phyloP scores from a whole-genome alignment of 1,140 invertebrate species.

The Drosophila jambulina region DNA sequence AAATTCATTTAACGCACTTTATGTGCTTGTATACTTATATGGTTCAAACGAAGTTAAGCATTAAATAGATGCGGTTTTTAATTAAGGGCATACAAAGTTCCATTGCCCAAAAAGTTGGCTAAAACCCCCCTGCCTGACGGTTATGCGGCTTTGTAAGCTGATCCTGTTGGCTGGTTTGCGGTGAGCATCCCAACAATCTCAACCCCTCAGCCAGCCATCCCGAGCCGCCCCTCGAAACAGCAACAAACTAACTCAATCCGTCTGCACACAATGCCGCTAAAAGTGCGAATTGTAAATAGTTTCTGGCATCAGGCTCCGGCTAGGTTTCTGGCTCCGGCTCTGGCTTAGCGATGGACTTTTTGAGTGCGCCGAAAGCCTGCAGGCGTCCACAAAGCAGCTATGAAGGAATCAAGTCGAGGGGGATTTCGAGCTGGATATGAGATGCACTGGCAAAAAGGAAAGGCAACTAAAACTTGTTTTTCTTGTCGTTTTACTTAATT shows the following conservation, averaged over 20 bases:
- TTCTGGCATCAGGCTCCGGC: slow-evolving; percentile 43
- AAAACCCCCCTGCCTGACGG: background rate
- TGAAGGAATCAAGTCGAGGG: slow-evolving; percentile 10
- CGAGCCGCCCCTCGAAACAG: slow-evolving; percentile 10
- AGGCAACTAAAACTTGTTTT: no score
- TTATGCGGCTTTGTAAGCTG: slow-evolving; percentile 48
- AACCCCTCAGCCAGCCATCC: slow-evolving; percentile 7
- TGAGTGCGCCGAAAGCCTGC: slow-evolving; percentile 13
- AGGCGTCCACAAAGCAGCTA: slow-evolving; percentile 25
- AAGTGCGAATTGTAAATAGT: slow-evolving; percentile 77
- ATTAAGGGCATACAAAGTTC: slow-evolving; percentile 49
- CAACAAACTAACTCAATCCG: slow-evolving; percentile 64
- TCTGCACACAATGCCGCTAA: slow-evolving; percentile 59
- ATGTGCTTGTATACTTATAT: slow-evolving; percentile 6
- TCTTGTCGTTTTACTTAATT: background rate
- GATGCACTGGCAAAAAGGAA: background rate
- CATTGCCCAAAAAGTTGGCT: slow-evolving; percentile 12
- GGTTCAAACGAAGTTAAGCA: slow-evolving; percentile 26
- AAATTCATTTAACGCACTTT: slow-evolving; percentile 12
- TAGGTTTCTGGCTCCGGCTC: background rate
- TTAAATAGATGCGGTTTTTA: slow-evolving; percentile 52
- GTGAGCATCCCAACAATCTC: slow-evolving; percentile 32
- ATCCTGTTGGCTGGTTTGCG: slow-evolving; percentile 46
- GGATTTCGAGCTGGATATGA: background rate
- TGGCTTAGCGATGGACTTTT: slow-evolving; percentile 41